Base-by-base conservation (phyloP, 2,797 vertebrate species). In the Austrolebias charrua region DNA sequence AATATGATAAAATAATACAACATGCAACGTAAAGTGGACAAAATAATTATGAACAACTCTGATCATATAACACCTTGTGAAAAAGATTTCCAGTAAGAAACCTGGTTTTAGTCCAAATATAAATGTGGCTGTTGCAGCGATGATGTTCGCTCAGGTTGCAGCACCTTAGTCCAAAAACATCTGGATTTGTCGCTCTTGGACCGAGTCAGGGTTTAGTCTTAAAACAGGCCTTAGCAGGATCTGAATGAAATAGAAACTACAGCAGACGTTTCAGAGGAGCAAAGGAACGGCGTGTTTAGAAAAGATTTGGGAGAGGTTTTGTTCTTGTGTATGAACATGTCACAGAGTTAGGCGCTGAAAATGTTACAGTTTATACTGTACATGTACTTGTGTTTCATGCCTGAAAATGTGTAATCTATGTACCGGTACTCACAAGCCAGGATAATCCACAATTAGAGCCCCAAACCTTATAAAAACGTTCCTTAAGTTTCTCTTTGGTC, bases 181-280 rank as follows among this genome's bases (percentile, higher is more conserved):
- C 89, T 92, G 90, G 75, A 82, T 87, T 88, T 82, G 75, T 86
- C 76, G 59, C 78, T 79, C 16, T 71, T 76, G 66, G 84, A 83
- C 69, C 60, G 63, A 43, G 78, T 63, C 20, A 10, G 35, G 69
- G 80, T 54, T 66, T 43, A 61, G 66, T 24, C 63, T 71, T 76
- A 63, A 71, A 79, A 83, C 14, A 46, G 44, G 57, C 69, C 66
- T 71, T 61, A 38, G n/a, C 24, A 24, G 24, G 24, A 24, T 24
- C 24, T 33, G 54, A 58, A 81, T 88, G 89, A 59, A 80, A 84
- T 89, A 87, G 29, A 63, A 65, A 86, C 88, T 75, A 72, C 40
- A 56, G 73, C 71, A 6, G 61, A 79, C 49, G 45, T 33, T 3
- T 58, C 11, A 55, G 55, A 55, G 28, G 48, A 72, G 61, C 29